These are phyloP conservation scores for Micrastur ruficollis DNA, from an alignment of 2,797 vertebrate genomes.

Conservation along the genomic window DNA sequence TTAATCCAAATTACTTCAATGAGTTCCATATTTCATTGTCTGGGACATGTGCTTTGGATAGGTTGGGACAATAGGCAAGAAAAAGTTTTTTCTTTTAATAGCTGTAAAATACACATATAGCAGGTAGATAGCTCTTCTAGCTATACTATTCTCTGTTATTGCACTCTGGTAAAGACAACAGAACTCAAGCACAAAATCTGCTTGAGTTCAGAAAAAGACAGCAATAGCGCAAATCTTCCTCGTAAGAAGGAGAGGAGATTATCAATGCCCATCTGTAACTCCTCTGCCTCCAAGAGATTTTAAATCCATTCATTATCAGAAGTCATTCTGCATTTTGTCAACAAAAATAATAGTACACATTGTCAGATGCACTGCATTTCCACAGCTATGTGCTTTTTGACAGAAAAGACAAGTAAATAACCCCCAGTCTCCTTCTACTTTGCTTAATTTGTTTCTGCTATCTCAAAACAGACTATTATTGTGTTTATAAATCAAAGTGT, in stretches of 20 bases:
- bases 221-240: neutral
- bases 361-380: constrained; percentile 22
- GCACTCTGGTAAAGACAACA: neutral
- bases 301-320: constrained; percentile 1
- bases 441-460: constrained; percentile 60
- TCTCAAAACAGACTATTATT: constrained; percentile 33
- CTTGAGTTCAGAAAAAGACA: neutral
- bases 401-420: constrained; percentile 54
- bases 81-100: neutral
- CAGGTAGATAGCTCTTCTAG: neutral
- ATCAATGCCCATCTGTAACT: neutral
- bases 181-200: neutral
- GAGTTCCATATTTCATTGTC: neutral
- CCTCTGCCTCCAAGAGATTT: neutral
- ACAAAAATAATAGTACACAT: neutral
- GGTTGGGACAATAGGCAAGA: neutral
- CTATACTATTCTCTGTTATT: neutral
- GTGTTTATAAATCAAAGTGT: constrained; percentile 34
- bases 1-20: neutral
- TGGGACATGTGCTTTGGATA: neutral
- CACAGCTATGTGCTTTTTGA: constrained; percentile 5
- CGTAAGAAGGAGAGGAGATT: neutral
- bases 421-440: constrained; percentile 30
- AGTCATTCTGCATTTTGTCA: constrained; percentile 11
- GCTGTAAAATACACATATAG: neutral